Base-by-base conservation (phyloP, 2,113 vertebrate species). In the Holacanthus passer region DNA sequence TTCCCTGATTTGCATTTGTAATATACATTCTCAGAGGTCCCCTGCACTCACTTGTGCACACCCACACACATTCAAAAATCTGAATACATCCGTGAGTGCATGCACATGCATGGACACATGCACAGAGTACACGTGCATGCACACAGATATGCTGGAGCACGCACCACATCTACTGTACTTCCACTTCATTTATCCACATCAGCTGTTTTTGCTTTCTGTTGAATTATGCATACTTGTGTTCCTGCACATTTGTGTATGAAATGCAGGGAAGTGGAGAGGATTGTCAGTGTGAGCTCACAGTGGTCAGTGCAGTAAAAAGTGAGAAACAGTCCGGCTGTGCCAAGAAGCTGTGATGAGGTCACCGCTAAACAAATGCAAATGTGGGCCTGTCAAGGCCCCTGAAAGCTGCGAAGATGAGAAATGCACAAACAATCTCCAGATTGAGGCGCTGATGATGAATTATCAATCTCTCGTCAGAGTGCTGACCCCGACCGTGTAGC, bases 171-270 rank as follows among this genome's bases (percentile, higher is more conserved):
- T 43, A 85, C 79, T 62, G 55, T 72, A 67, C 71, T 76, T 73
- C 59, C 74, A 73, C 53, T 85, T 69, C 43, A 37, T 92, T 88
- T 87, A 78, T 76, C 87, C 74, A 69, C 80, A 89, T 93, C 88
- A 93, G 92, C 92, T 83, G 64, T 90, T 93, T 91, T 65, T 47
- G 53, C 59, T 83, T 64, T 67, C 58, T 63, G 31, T 75, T 93
- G 90, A 91, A 93, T 92, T 86, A 92, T 92, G 92, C 86, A 90
- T 88, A 24, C 59, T 58, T 56, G 67, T 83, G 73, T 79, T 88
- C 80, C 79, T 77, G 69, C 75, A 41, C 66, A 58, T 85, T 68
- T 85, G 84, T 80, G 87, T 83, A 29, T 86, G 74, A 68, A 73
- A 58, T 85, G 60, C 27, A 67, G 55, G 43, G 12, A 32, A 13